Conservation (phyloP, 2,888 invertebrate genomes). For the Sinohyriopsis cumingii region DNA sequence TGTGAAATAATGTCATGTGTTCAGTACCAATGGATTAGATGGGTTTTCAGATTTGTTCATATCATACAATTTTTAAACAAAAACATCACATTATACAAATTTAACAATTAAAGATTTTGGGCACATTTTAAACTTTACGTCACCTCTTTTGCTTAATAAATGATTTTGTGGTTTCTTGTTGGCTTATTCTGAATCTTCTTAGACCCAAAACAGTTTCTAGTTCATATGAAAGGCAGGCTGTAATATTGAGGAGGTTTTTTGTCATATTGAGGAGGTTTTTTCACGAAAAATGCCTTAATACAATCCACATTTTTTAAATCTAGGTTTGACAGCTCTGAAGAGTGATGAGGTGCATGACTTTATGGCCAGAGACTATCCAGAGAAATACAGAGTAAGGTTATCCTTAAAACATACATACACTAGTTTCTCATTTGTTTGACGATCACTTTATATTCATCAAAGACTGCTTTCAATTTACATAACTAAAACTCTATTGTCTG, state of each 20-base stretch:
- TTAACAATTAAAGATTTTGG: too few species aligned
- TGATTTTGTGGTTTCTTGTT: not conserved
- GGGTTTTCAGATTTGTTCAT: too few species aligned
- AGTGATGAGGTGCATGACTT: slow-evolving; percentile 95
- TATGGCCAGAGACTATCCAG: slow-evolving; percentile 95
- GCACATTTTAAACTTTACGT: too few species aligned
- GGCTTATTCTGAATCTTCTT: not conserved
- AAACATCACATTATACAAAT: too few species aligned
- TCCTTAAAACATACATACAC: slow-evolving; percentile 1
- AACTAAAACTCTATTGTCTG: not conserved
- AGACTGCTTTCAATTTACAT: not conserved
- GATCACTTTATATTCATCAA: not conserved
- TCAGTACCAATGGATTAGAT: too few species aligned
- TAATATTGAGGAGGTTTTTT: too few species aligned
- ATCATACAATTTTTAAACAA: too few species aligned
- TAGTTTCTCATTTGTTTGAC: not conserved
- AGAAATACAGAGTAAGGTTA: slow-evolving; percentile 87
- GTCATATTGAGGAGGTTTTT: too few species aligned
- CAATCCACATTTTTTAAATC: not conserved
- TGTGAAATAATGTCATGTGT: too few species aligned
- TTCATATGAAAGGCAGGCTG: not conserved
- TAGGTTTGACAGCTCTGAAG: slow-evolving; percentile 88
- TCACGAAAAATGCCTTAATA: not conserved
- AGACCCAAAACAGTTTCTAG: not conserved
- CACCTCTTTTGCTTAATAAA: too few species aligned